phyloP scores from a whole-genome alignment of 2,113 vertebrate species.

The Rhegmatorhina hoffmannsi region DNA sequence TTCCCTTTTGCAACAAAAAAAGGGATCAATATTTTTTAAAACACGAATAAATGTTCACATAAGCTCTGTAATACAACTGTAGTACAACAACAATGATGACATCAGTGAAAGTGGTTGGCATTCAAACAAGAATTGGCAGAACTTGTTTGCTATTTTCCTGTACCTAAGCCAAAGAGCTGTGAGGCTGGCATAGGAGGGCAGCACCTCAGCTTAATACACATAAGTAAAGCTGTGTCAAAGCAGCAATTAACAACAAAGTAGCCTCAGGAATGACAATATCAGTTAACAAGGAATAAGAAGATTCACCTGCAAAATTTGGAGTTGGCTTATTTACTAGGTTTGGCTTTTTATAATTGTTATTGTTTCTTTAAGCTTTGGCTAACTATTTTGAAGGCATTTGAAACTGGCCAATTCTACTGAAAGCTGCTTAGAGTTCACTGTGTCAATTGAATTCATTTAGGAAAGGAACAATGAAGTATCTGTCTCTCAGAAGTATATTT shows the following conservation, averaged over 20 bases:
- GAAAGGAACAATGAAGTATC: neutral
- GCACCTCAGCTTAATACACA: neutral
- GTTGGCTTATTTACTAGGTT: neutral
- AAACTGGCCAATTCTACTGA: neutral
- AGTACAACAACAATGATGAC: neutral
- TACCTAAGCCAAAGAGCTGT: neutral
- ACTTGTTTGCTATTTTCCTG: neutral
- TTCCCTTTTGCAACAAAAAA: neutral
- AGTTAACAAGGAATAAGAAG: neutral
- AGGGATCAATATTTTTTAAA: neutral
- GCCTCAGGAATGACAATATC: neutral
- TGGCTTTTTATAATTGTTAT: neutral
- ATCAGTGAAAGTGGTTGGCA: neutral
- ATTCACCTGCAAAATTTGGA: neutral
- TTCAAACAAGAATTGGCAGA: constrained; percentile 5
- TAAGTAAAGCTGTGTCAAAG: neutral
- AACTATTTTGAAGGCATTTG: neutral
- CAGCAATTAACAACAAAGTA: neutral
- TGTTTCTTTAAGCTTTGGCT: neutral
- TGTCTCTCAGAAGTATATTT: neutral
- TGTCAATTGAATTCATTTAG: neutral
- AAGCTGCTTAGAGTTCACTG: neutral
- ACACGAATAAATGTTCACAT: neutral
- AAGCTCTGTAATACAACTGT: neutral
- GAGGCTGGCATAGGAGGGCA: neutral